Evolutionary conservation across 2,888 invertebrate genomes (phyloP).

Genomic region (Buathra laborator): DNA sequence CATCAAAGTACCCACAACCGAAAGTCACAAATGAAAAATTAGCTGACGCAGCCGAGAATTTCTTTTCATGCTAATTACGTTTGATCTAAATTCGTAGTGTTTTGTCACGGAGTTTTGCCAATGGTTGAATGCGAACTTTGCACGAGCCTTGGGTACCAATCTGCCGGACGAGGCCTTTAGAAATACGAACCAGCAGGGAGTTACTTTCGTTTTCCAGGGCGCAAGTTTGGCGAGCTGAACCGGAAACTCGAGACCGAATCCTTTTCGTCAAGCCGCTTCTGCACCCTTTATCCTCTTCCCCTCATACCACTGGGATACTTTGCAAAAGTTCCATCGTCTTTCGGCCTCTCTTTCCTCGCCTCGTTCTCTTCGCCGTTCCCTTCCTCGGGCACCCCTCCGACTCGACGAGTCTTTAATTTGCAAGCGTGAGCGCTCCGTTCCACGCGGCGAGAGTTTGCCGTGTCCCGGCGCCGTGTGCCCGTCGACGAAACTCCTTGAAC

Average conservation of each 20-base stretch:
- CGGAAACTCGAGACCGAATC: slow-evolving; percentile 57
- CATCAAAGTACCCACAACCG: not conserved
- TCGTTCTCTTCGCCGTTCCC: slow-evolving; percentile 53
- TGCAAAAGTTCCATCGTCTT: slow-evolving; percentile 67
- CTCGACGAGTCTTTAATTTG: slow-evolving; percentile 68
- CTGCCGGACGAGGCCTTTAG: slow-evolving; percentile 36
- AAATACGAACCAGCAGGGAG: slow-evolving; percentile 32
- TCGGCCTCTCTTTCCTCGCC: slow-evolving; percentile 35
- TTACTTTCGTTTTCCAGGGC: slow-evolving; percentile 54
- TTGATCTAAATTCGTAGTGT: not conserved
- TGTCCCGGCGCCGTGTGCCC: slow-evolving; percentile 40
- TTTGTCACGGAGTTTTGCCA: not conserved
- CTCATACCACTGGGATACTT: slow-evolving; percentile 48
- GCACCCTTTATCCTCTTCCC: slow-evolving; percentile 38
- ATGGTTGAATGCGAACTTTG: not conserved
- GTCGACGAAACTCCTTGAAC: slow-evolving; percentile 60
- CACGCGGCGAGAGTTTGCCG: slow-evolving; percentile 53
- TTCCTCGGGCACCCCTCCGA: slow-evolving; percentile 35
- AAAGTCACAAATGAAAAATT: not conserved
- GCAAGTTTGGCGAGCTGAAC: slow-evolving; percentile 40
- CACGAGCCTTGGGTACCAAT: not conserved
- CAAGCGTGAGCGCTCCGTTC: slow-evolving; percentile 67
- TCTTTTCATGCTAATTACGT: not conserved
- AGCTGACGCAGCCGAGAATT: not conserved
- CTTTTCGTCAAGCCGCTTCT: slow-evolving; percentile 38